Evolutionary conservation across 30 jellyfish, hydroid and myxozoan species (phyloP).

Genomic region (Turritopsis dohrnii): DNA sequence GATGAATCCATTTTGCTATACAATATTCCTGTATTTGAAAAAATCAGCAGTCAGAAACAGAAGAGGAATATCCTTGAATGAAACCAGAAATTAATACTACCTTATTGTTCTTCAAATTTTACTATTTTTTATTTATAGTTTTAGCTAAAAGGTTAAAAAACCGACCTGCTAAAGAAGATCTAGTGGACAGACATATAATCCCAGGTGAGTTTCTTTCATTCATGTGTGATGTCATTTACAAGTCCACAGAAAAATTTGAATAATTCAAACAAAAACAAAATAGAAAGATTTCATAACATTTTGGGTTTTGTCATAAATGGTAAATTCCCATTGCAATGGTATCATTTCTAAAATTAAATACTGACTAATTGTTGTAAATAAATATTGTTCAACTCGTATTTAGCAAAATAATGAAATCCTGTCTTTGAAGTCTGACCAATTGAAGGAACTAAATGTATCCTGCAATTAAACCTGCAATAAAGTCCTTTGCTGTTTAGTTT

Average conservation of each 20-base stretch:
- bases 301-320: not conserved
- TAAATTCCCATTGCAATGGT: not conserved
- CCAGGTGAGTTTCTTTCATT: conserved; percentile 60
- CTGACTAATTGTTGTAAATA: not conserved
- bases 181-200: conserved; percentile 73
- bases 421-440: not conserved
- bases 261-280: not conserved
- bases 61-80: too few species aligned
- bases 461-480: not conserved
- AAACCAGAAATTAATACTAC: too few species aligned
- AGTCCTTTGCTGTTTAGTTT: not conserved
- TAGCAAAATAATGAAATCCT: not conserved
- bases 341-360: not conserved
- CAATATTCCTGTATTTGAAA: too few species aligned
- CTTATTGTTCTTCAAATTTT: too few species aligned
- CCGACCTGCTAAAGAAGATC: conserved; percentile 70
- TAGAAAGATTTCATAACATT: not conserved
- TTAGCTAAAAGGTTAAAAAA: conserved; percentile 74
- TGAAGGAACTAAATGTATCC: not conserved
- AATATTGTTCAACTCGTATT: not conserved
- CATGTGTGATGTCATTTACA: not conserved
- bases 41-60: too few species aligned
- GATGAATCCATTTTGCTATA: too few species aligned
- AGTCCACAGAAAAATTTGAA: not conserved
- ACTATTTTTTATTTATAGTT: conserved; percentile 48